These are phyloP conservation scores for Lamprologus tigripictilis DNA, from an alignment of 2,113 vertebrate species.

Conservation along the genomic window DNA sequence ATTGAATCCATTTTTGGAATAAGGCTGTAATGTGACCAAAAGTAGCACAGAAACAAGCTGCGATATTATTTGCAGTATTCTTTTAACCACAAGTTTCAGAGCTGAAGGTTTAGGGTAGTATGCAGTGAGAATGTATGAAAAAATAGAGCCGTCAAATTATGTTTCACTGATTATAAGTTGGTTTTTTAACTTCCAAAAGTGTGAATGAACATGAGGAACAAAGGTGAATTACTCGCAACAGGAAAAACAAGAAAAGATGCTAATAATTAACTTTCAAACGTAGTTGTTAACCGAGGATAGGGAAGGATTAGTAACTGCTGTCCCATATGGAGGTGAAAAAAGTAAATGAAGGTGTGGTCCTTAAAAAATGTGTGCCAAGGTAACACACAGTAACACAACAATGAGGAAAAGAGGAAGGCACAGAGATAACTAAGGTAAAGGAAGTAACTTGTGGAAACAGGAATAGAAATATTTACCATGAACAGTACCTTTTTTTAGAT, in stretches of 20 bases:
- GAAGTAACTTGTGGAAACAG: not conserved
- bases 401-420: not conserved
- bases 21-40: accelerated
- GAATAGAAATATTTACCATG: not conserved
- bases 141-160: accelerated
- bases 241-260: not conserved
- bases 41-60: accelerated
- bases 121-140: not conserved
- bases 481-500: not conserved
- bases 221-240: not conserved
- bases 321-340: not conserved
- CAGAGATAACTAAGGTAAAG: not conserved
- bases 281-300: not conserved
- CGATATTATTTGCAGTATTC: not conserved
- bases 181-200: not conserved
- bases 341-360: not conserved
- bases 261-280: not conserved
- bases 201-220: not conserved
- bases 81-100: not conserved
- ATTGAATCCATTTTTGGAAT: not conserved
- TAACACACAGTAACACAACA: not conserved
- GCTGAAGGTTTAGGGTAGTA: accelerated
- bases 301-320: not conserved
- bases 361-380: not conserved
- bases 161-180: not conserved